Base-by-base conservation (phyloP, 92 coral and sea anemone genomes). In the Porites divaricata region DNA sequence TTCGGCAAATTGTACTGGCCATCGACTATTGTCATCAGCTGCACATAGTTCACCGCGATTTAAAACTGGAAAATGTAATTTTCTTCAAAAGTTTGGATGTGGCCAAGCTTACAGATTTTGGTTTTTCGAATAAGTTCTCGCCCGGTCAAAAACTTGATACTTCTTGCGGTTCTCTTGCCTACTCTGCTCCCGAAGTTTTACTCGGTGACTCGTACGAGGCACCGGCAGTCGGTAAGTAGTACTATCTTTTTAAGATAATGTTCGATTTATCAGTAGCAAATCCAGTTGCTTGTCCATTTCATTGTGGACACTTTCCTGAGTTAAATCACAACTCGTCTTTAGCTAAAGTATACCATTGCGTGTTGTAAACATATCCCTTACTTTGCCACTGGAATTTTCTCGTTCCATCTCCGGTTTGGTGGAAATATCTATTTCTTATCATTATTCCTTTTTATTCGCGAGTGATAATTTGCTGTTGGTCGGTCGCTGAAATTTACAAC, bases 41-140 rank as follows among this genome's bases (percentile, higher is more conserved):
- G 62, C 98, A 95, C 77, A 95, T 96, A 63, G 99, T 96, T 2
- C 99, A 96, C 70, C 93, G 99, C 70, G 99, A 96, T 93, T 86
- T 96, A 86, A 96, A 96, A 79, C 99, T 98, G 15, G 99, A 96
- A 91, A 96, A 96, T 90, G 99, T 96, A 12, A 96, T 96, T 64
- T 96, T 96, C 88, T 96, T 96, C 80, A 96, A 91, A 86, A 96
- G 94, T 63, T 85, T 82, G 86, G 99, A 96, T 89, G 89, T 96
- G 85, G 99, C 99, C 20, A 96, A 96, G 86, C 99, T 96, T 53
- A 96, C 99, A 76, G 99, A 96, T 84, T 96, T 96, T 70, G 99
- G 99, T 15, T 95, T 96, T 77, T 96, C 99, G 63, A 96, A 96
- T 86, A 95, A 96, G 74, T 96, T 96, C 70, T 83, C 93, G 59